Conservation (phyloP, 1,140 invertebrate species). For the Neuroterus valhalla region DNA sequence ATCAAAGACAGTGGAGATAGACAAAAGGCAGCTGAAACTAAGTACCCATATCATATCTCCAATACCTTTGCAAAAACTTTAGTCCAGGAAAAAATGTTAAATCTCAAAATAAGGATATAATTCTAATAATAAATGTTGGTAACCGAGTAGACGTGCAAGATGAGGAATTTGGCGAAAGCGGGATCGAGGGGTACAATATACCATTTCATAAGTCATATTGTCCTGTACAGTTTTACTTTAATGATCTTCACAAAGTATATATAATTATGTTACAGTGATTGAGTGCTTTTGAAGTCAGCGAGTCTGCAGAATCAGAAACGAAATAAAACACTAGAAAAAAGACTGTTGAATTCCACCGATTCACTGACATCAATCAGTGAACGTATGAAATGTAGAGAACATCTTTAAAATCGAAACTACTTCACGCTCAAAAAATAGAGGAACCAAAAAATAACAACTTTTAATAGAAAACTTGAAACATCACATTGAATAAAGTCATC, state of each 20-base stretch:
- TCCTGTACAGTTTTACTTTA: slow-evolving; percentile 59
- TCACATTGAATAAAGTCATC: background rate
- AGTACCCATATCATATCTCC: slow-evolving; percentile 18
- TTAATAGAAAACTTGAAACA: background rate
- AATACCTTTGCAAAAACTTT: background rate
- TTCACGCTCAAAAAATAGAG: background rate
- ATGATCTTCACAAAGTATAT: slow-evolving; percentile 58
- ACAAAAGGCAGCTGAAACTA: too few relatives aligned
- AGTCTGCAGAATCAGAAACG: slow-evolving; percentile 50
- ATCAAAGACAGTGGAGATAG: slow-evolving; percentile 3
- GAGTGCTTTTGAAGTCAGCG: slow-evolving; percentile 53
- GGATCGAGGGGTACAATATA: slow-evolving; percentile 55
- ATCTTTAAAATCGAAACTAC: slow-evolving; percentile 17
- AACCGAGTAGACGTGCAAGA: slow-evolving; percentile 30
- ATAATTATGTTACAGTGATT: slow-evolving; percentile 61
- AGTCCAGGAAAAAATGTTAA: background rate
- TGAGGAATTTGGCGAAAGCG: slow-evolving; percentile 55
- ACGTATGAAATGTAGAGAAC: slow-evolving; percentile 56
- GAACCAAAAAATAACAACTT: background rate
- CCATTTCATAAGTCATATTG: slow-evolving; percentile 56
- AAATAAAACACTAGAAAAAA: slow-evolving; percentile 36
- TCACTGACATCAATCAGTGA: slow-evolving; percentile 61
- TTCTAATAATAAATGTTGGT: background rate
- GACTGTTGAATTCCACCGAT: slow-evolving; percentile 49
- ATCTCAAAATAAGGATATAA: background rate